Evolutionary conservation across 2,113 vertebrate genomes (phyloP).

Genomic region (Oncorhynchus mykiss): DNA sequence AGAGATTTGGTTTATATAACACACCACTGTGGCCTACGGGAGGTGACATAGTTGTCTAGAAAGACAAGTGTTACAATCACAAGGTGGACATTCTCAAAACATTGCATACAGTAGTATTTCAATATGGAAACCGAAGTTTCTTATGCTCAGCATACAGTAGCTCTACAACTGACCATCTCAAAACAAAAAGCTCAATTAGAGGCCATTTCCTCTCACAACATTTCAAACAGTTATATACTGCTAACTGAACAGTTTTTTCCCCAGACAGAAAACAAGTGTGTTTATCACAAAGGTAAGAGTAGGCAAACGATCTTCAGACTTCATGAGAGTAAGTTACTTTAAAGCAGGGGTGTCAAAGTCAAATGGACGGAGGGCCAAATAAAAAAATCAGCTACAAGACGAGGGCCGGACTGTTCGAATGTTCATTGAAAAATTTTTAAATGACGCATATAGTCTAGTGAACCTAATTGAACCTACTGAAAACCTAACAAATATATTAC

Average conservation of each 20-base stretch:
- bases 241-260: neutral
- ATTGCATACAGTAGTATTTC: constrained; percentile 16
- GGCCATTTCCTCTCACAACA: neutral
- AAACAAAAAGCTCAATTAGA: neutral
- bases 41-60: constrained; percentile 22
- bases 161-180: constrained; percentile 10
- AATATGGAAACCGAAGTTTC: neutral
- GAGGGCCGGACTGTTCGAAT: no score
- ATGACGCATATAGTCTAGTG: no score
- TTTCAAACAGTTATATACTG: neutral
- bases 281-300: neutral
- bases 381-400: no score
- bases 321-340: neutral
- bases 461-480: no score
- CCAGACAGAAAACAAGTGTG: neutral
- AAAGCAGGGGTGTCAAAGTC: no score
- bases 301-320: neutral
- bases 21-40: constrained; percentile 11
- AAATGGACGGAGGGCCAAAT: no score
- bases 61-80: constrained; percentile 17
- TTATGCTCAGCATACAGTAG: neutral
- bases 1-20: neutral
- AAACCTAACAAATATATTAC: no score
- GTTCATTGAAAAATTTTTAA: no score
- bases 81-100: constrained; percentile 32